Evolutionary conservation across 2,888 invertebrate species (phyloP).

Genomic region (Meliscaeva auricollis): DNA sequence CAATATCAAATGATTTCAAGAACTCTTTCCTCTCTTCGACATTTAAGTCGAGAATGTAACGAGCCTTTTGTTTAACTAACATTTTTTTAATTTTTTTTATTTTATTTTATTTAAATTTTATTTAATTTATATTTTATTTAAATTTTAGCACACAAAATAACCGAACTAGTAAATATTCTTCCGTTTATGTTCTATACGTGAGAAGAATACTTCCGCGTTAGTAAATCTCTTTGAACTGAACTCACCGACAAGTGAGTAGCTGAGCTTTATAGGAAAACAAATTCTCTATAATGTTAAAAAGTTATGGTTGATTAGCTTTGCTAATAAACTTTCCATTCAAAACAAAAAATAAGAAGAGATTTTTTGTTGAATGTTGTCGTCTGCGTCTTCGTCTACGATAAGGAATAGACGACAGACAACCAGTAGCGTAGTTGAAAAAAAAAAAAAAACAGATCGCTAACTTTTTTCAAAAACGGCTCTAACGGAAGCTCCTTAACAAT

Average conservation of each 20-base stretch:
- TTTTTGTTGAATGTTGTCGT: constrained; percentile 2
- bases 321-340: constrained; percentile 45
- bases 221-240: constrained; percentile 57
- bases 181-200: too few species aligned
- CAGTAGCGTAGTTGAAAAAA: constrained; percentile 13
- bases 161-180: neutral
- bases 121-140: neutral
- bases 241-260: constrained; percentile 52
- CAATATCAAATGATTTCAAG: constrained; percentile 85
- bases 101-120: neutral
- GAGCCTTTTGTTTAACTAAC: constrained; percentile 72
- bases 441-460: too few species aligned
- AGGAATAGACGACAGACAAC: constrained; percentile 14
- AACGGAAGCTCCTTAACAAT: too few species aligned
- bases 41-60: constrained; percentile 80
- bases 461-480: too few species aligned
- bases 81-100: constrained; percentile 31
- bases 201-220: constrained; percentile 33
- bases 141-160: constrained; percentile 4
- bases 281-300: constrained; percentile 30
- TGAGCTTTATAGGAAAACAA: constrained; percentile 64
- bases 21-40: constrained; percentile 80
- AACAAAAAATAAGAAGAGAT: neutral
- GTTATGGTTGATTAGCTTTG: constrained; percentile 31
- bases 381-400: constrained; percentile 41